Evolutionary conservation across 2,797 vertebrate species (phyloP).

Genomic region (Mycteria americana): DNA sequence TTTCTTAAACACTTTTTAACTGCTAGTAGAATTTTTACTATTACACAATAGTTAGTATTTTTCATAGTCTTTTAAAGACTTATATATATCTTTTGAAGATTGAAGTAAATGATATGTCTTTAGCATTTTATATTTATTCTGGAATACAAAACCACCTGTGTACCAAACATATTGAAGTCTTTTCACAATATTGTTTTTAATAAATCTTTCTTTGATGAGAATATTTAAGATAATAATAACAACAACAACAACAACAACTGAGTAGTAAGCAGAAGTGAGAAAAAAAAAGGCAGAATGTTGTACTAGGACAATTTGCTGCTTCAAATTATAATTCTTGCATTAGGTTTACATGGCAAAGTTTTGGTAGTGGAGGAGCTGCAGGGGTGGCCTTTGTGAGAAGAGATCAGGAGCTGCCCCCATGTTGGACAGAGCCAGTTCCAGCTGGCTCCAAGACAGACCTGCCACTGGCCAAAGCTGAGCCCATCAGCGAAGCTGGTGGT

Average conservation of each 20-base stretch:
- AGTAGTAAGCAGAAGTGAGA: not conserved
- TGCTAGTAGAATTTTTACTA: not conserved
- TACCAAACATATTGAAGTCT: not conserved
- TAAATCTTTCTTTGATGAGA: not conserved
- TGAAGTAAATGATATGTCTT: not conserved
- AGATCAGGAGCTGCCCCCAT: no score
- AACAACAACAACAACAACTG: not conserved
- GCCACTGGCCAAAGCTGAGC: no score
- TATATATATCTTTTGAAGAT: not conserved
- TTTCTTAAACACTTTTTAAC: not conserved
- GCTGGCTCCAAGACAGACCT: no score
- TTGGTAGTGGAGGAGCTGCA: no score
- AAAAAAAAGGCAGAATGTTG: not conserved
- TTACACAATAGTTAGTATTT: not conserved
- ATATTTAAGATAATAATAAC: not conserved
- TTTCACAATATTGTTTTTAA: not conserved
- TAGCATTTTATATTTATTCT: not conserved
- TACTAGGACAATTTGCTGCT: not conserved
- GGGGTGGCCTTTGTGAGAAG: no score
- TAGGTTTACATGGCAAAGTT: not conserved
- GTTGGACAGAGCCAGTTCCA: no score
- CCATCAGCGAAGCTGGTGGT: no score
- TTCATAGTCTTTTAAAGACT: not conserved
- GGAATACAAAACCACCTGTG: not conserved
- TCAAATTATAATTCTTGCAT: not conserved